A percentile compares a stretch with the other conserved stretches of the same genome.
Evolutionary conservation across 2,888 invertebrate species (phyloP).

Genomic region (Pollenia amentaria): DNA sequence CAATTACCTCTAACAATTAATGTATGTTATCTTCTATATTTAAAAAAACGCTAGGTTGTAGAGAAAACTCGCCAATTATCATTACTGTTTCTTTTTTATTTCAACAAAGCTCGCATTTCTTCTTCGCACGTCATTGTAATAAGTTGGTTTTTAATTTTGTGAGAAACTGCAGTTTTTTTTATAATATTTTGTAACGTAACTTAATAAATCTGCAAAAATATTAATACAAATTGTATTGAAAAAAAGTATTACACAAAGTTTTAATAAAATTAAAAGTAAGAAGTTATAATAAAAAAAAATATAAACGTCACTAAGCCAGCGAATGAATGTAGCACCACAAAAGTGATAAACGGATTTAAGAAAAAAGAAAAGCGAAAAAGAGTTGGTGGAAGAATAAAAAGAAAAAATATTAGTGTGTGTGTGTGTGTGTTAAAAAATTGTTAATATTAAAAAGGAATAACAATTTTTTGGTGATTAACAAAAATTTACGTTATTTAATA

Average conservation of each 20-base stretch:
- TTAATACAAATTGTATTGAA: neutral
- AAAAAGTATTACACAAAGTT: slow-evolving; percentile 7
- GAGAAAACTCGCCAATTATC: neutral
- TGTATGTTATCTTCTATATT: too few species aligned
- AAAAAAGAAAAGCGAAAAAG: slow-evolving; percentile 48
- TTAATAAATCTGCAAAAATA: slow-evolving; percentile 26
- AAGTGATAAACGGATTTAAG: slow-evolving; percentile 61
- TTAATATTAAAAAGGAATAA: slow-evolving; percentile 7
- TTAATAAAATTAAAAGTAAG: neutral
- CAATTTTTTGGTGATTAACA: neutral
- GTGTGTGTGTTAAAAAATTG: slow-evolving; percentile 19
- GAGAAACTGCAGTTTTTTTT: slow-evolving; percentile 30
- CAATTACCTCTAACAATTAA: too few species aligned
- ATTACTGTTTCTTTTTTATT: slow-evolving; percentile 7
- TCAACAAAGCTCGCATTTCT: slow-evolving; percentile 63
- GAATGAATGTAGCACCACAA: slow-evolving; percentile 57
- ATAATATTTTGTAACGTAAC: slow-evolving; percentile 43
- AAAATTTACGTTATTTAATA: neutral
- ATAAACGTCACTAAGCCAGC: slow-evolving; percentile 65
- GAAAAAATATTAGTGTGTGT: slow-evolving; percentile 26
- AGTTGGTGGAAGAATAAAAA: slow-evolving; percentile 54
- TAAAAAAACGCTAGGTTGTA: slow-evolving; percentile 20
- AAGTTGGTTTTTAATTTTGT: slow-evolving; percentile 54
- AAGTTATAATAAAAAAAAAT: slow-evolving; percentile 17
- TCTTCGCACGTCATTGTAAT: slow-evolving; percentile 60